Percentiles rank a stretch among this genome's conserved stretches.
Evolutionary conservation across 2,888 invertebrate species (phyloP).

Genomic region (Plebejus anna): DNA sequence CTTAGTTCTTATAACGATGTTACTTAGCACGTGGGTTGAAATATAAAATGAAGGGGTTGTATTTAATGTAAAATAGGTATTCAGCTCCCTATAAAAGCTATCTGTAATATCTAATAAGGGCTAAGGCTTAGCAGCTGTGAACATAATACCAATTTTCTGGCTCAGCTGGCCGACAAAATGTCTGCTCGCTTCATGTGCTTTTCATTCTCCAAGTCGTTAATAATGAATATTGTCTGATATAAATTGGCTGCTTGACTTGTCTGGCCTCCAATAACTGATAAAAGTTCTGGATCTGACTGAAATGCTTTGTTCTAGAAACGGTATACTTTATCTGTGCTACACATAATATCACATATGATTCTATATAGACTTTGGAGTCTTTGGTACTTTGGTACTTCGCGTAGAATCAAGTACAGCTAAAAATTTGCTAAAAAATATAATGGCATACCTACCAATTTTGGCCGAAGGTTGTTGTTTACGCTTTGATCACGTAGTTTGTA

Average conservation of each 20-base stretch:
- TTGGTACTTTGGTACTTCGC: too few species aligned
- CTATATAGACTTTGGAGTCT: too few species aligned
- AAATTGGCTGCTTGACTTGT: slow-evolving; percentile 9
- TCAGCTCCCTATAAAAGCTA: neutral
- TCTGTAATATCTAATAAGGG: neutral
- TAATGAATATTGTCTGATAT: neutral
- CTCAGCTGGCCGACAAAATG: neutral
- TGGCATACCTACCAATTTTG: too few species aligned
- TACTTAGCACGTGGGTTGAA: neutral
- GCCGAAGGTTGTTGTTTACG: too few species aligned
- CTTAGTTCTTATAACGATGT: neutral
- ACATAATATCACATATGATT: too few species aligned
- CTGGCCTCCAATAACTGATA: neutral
- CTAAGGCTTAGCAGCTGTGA: neutral
- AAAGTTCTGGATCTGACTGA: neutral
- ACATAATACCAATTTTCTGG: neutral
- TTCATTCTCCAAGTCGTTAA: neutral
- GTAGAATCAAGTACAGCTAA: too few species aligned
- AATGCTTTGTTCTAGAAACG: too few species aligned
- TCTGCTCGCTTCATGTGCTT: neutral
- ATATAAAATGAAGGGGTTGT: neutral
- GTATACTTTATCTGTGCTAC: too few species aligned
- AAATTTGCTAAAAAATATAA: too few species aligned
- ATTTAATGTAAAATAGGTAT: neutral
- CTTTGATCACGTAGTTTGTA: too few species aligned